These are phyloP conservation scores for Sylvia atricapilla DNA, from an alignment of 2,113 vertebrate species.

Conservation along the genomic window DNA sequence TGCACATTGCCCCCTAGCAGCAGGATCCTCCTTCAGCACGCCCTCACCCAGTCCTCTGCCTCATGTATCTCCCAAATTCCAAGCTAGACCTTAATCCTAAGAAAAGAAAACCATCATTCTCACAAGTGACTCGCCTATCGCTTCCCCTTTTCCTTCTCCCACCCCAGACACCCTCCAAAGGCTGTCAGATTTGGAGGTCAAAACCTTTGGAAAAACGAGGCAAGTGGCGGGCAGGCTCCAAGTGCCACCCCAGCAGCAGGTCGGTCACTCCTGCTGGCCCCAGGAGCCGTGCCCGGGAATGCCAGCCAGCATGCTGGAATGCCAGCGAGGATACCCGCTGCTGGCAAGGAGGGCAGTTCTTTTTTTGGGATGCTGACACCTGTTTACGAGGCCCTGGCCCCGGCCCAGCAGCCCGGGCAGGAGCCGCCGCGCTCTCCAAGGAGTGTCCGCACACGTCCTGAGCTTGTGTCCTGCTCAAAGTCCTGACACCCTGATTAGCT, in stretches of 20 bases:
- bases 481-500: background rate
- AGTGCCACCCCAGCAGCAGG: background rate
- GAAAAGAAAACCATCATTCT: background rate
- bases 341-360: slow-evolving; percentile 28
- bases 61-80: background rate
- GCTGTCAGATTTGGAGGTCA: background rate
- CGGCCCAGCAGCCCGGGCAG: background rate
- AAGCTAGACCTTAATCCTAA: background rate
- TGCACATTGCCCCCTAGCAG: slow-evolving; percentile 59
- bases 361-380: slow-evolving; percentile 54
- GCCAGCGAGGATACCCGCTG: slow-evolving; percentile 38
- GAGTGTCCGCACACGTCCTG: background rate
- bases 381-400: slow-evolving; percentile 25
- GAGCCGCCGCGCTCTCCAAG: background rate
- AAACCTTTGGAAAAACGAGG: background rate
- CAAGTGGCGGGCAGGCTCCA: background rate
- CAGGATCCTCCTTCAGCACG: background rate
- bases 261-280: background rate
- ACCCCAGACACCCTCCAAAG: no score
- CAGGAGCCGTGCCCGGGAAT: background rate
- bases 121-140: background rate
- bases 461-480: background rate
- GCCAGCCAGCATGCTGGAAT: background rate
- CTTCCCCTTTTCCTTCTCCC: background rate
- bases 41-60: background rate